Evolutionary conservation across 1,140 invertebrate genomes (phyloP), one percentile per base, ranked within the genome.

Genomic region (Tetragonula clypearis): DNA sequence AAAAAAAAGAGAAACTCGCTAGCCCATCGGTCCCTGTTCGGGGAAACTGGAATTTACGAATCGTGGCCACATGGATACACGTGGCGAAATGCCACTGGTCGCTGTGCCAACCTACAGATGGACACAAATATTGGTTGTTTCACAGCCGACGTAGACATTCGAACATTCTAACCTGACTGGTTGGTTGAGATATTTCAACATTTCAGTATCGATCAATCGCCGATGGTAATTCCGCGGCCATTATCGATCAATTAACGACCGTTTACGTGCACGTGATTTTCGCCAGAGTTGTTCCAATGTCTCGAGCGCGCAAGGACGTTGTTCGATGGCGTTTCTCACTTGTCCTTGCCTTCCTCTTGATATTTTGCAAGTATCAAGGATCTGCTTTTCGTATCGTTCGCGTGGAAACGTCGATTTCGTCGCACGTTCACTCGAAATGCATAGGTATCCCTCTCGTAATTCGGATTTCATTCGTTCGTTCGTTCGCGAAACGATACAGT

Each of bases 1-100:
- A 72, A 72, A n/a, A 72, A 30, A 49, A n/a, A 35, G 69, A 49
- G 23, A 72, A 49, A 72, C 69, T 72, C 69, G 35, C 19, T 41
- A 72, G 6, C n/a, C 69, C 41, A 17, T 49, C 41, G 41, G 8
- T 49, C 53, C 41, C 30, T 30, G 69, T 53, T 49, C 69, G n/a
- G 41, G 35, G 68, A 49, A 71, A 71, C 68, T 71, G 30, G 30
- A 41, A 35, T 41, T 35, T 41, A 41, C 68, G 12, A 35, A 71
- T 71, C 68, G 49, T 41, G 68, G 66, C 30, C 66, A 68, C 30
- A 41, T 19, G 30, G 19, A 30, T 68, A 68, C 66, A 68, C 66
- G 66, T 68, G 66, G 66, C 66, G 15, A 72, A 72, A 72, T 72
- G 53, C 41, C 69, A 49, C 19, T 41, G 30, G 68, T 41, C 23